A percentile compares a stretch with the other conserved stretches of the same genome.
Evolutionary conservation across 2,888 invertebrate species (phyloP).

Genomic region (Xylophagus ater): DNA sequence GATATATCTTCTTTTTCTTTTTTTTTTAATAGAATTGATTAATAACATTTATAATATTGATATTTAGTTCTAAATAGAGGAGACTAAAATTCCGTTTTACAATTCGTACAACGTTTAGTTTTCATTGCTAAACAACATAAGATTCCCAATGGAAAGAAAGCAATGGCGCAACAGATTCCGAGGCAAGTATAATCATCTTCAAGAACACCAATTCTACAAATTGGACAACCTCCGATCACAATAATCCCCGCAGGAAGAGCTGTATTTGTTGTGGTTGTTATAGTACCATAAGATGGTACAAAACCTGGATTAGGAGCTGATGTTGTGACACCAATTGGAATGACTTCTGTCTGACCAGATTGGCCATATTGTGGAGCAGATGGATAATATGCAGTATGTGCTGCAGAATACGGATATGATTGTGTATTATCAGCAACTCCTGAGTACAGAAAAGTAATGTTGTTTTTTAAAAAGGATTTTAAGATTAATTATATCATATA

Average conservation of each 20-base stretch:
- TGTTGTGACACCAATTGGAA: neutral
- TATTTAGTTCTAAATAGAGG: no score
- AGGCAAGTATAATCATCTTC: slow-evolving; percentile 80
- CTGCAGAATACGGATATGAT: no score
- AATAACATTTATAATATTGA: no score
- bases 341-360: neutral
- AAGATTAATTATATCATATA: no score
- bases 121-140: slow-evolving; percentile 75
- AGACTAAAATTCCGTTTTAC: slow-evolving; percentile 67
- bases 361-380: no score
- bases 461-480: no score
- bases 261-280: slow-evolving; percentile 40
- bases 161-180: slow-evolving; percentile 72
- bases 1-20: no score
- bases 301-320: slow-evolving; percentile 4
- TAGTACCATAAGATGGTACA: slow-evolving; percentile 29
- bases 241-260: slow-evolving; percentile 63
- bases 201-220: slow-evolving; percentile 75
- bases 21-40: no score
- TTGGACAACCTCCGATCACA: slow-evolving; percentile 77
- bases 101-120: slow-evolving; percentile 76
- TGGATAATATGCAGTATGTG: no score
- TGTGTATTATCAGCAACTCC: no score
- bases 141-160: slow-evolving; percentile 79
- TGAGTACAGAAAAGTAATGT: no score